phyloP scores from a whole-genome alignment of 2,797 vertebrate genomes.

The Perodicticus potto region DNA sequence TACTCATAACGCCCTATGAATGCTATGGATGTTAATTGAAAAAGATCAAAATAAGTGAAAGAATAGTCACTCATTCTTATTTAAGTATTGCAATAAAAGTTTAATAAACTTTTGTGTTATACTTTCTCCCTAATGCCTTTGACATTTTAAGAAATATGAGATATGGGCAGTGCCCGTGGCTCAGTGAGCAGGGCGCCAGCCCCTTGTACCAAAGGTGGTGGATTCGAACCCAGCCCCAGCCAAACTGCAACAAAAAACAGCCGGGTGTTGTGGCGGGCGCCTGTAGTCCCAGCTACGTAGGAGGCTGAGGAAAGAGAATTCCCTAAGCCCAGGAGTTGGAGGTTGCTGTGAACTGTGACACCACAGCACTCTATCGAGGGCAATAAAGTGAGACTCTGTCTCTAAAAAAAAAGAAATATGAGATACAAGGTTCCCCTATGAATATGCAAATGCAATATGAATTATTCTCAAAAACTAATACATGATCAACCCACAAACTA shows the following conservation, averaged over 20 bases:
- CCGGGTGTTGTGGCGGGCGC: too few species aligned
- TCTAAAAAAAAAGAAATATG: not conserved
- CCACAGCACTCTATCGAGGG: too few species aligned
- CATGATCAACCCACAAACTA: not conserved
- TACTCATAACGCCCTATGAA: not conserved
- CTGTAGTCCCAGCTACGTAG: too few species aligned
- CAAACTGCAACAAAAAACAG: too few species aligned
- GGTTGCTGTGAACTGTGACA: too few species aligned
- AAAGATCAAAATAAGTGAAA: constrained; percentile 43
- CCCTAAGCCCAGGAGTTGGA: too few species aligned
- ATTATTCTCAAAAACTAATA: constrained; percentile 46
- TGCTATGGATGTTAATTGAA: not conserved
- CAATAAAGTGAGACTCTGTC: too few species aligned
- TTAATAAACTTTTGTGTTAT: not conserved
- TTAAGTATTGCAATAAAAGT: not conserved
- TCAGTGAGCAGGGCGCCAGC: too few species aligned
- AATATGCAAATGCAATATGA: not conserved
- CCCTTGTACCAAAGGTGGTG: too few species aligned
- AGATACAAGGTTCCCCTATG: not conserved
- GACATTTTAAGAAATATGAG: constrained; percentile 40
- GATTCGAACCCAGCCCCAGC: too few species aligned
- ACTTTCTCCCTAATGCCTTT: not conserved
- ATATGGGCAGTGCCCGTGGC: too few species aligned
- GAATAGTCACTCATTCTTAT: not conserved
- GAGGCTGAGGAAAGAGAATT: too few species aligned